Evolutionary conservation across 30 jellyfish, hydroid and myxozoan species (phyloP).

Genomic region (Clytia hemisphaerica): DNA sequence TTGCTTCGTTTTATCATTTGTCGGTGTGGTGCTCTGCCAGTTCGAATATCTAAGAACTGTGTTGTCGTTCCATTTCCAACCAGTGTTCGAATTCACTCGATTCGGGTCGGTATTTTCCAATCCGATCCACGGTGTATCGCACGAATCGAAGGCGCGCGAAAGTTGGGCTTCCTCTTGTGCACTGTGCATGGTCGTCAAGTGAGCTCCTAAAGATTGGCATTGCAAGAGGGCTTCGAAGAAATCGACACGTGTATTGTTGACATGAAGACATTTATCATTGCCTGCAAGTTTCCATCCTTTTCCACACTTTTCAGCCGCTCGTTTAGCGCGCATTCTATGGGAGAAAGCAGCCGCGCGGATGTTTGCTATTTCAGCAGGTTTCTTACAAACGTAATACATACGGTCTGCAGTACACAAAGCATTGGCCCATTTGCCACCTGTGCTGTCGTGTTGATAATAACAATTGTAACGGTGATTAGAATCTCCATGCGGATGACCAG

Average conservation of each 20-base stretch:
- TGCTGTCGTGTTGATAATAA: background rate
- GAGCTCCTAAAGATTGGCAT: background rate
- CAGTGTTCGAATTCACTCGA: background rate
- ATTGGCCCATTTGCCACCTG: background rate
- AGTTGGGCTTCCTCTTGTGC: constrained; percentile 8
- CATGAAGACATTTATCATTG: constrained; percentile 5
- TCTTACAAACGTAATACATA: constrained; percentile 11
- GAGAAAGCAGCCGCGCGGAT: background rate
- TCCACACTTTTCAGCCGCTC: no score
- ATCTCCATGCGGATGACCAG: background rate
- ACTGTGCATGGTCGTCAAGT: background rate
- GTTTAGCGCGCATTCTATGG: constrained; percentile 4
- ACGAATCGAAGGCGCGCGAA: constrained; percentile 12
- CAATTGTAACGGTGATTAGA: background rate
- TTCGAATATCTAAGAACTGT: background rate
- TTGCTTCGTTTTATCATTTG: constrained; percentile 13
- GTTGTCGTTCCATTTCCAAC: constrained; percentile 13
- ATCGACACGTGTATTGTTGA: background rate
- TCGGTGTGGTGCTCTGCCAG: constrained; percentile 2
- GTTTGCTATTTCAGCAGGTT: background rate
- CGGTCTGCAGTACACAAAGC: background rate
- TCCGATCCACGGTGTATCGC: constrained; percentile 26
- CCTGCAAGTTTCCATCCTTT: constrained; percentile 2
- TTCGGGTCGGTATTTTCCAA: constrained; percentile 17
- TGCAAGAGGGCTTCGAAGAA: constrained; percentile 7